A percentile compares a stretch with the other conserved stretches of the same genome.
Conservation (phyloP, 2,113 vertebrate genomes). For the Grammatotria lemairii region DNA sequence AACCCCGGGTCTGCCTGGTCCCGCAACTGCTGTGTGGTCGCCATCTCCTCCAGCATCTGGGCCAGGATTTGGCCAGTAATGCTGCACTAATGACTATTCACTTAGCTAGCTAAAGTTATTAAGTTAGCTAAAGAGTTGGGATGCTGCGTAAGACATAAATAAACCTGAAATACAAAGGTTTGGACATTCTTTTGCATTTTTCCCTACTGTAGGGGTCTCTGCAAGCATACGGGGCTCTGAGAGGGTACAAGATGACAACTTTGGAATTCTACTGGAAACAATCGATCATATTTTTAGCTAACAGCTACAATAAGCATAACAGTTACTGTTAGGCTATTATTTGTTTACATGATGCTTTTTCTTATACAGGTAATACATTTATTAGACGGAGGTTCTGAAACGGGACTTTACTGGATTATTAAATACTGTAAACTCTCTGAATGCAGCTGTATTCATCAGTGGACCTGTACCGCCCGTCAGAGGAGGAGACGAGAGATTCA, state of each 20-base stretch:
- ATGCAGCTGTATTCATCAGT: no score
- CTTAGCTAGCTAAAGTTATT: neutral
- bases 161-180: fast-evolving
- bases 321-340: neutral
- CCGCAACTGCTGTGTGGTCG: neutral
- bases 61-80: neutral
- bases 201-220: neutral
- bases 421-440: no score
- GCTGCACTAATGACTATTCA: neutral
- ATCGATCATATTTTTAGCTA: neutral
- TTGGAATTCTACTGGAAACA: neutral
- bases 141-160: neutral
- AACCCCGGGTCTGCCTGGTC: neutral
- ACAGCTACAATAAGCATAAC: neutral
- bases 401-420: no score
- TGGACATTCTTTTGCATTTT: neutral
- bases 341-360: neutral
- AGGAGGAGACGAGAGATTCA: no score
- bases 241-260: fast-evolving
- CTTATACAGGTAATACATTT: neutral
- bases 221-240: neutral
- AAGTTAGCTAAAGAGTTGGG: neutral
- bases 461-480: no score
- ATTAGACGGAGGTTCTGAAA: neutral
- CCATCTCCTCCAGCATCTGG: neutral